Conservation (phyloP, 2,113 vertebrate species). For the Hirundichthys speculiger region DNA sequence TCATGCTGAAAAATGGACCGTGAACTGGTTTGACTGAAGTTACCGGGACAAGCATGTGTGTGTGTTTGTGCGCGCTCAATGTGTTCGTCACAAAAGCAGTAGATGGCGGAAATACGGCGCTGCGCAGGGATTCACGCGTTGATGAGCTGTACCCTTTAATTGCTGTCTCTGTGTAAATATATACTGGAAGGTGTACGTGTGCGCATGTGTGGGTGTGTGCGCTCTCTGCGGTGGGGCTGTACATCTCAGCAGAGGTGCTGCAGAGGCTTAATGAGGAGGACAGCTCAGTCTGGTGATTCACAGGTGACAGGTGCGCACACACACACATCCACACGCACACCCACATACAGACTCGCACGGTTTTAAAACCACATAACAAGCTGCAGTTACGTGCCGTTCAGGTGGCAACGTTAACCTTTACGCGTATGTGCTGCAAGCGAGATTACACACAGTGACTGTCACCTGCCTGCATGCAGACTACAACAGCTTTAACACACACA, state of each 20-base stretch:
- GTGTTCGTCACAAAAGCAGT: not conserved
- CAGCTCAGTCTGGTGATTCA: slow-evolving; percentile 48
- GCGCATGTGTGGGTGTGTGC: not conserved
- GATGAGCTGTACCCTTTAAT: slow-evolving; percentile 22
- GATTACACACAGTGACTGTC: no score
- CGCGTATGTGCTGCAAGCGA: no score
- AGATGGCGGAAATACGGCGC: not conserved
- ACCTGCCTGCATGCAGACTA: no score
- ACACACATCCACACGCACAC: slow-evolving; percentile 5
- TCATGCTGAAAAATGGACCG: slow-evolving; percentile 34
- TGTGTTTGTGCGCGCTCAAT: slow-evolving; percentile 10
- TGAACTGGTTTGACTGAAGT: slow-evolving; percentile 16
- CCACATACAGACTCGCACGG: slow-evolving; percentile 1
- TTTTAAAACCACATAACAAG: not conserved
- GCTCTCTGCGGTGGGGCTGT: slow-evolving; percentile 36
- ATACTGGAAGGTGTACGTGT: not conserved
- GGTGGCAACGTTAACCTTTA: no score
- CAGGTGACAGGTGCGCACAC: slow-evolving; percentile 63
- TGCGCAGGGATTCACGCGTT: slow-evolving; percentile 11
- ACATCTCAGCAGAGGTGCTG: slow-evolving; percentile 42
- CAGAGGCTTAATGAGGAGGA: slow-evolving; percentile 61
- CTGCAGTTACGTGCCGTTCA: no score
- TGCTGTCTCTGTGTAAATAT: slow-evolving; percentile 21
- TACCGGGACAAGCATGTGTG: not conserved
- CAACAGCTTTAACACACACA: no score